These are phyloP conservation scores for Epinephelus fuscoguttatus DNA, from an alignment of 2,113 vertebrate genomes.

Conservation along the genomic window DNA sequence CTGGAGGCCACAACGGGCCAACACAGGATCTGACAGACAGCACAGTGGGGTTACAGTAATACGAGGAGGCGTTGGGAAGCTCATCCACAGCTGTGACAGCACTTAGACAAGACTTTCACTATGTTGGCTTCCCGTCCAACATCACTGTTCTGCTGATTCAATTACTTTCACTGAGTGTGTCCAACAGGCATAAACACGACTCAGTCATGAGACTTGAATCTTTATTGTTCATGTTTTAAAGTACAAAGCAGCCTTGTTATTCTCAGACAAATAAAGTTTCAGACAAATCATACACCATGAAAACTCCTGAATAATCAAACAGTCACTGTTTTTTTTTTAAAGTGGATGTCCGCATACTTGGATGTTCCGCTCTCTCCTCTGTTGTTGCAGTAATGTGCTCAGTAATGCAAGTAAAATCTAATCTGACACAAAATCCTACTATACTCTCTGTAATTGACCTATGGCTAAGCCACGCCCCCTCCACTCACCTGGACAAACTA, in stretches of 20 bases:
- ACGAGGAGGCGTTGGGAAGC: neutral
- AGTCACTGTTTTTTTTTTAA: neutral
- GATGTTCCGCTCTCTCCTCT: no score
- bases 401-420: neutral
- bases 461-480: no score
- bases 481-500: no score
- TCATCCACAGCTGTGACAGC: neutral
- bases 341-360: no score
- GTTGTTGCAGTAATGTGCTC: no score
- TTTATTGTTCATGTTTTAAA: neutral
- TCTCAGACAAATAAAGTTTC: neutral
- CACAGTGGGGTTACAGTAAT: neutral
- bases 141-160: neutral
- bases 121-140: neutral
- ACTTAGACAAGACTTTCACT: neutral
- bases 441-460: neutral
- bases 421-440: neutral
- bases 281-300: neutral
- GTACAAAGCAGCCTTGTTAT: neutral
- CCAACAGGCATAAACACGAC: neutral
- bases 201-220: neutral
- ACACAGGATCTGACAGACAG: neutral
- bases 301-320: neutral
- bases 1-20: neutral
- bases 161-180: neutral